A percentile compares a stretch with the other conserved stretches of the same genome.
Conservation (phyloP, 2,797 vertebrate species). For the Hyperoplus immaculatus region DNA sequence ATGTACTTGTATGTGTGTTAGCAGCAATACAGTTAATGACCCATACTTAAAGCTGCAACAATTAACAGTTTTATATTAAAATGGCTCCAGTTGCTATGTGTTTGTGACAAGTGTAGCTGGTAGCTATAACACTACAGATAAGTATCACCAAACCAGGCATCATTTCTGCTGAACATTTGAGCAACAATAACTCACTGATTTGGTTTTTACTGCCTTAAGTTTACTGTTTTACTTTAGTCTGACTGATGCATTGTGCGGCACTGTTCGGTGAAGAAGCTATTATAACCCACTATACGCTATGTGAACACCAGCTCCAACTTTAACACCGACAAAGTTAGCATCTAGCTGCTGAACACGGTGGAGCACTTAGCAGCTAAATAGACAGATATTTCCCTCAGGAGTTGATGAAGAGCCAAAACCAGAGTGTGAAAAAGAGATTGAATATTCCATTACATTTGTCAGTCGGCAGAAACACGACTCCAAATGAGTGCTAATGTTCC, state of each 20-base stretch:
- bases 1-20: background rate
- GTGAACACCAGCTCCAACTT: background rate
- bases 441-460: background rate
- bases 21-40: background rate
- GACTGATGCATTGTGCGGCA: background rate
- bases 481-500: background rate
- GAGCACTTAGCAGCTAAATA: too few relatives aligned
- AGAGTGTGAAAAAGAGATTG: background rate
- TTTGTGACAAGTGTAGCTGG: background rate
- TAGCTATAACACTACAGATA: slow-evolving; percentile 8
- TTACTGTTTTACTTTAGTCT: background rate
- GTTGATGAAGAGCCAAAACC: slow-evolving; percentile 1
- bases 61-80: background rate
- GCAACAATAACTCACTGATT: background rate
- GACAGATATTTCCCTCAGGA: background rate
- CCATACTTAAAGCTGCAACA: background rate
- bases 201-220: background rate
- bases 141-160: background rate
- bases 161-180: background rate
- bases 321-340: background rate
- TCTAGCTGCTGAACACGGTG: too few relatives aligned
- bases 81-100: background rate
- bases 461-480: background rate
- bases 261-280: background rate
- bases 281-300: background rate